Evolutionary conservation across 2,113 vertebrate genomes (phyloP).

Genomic region (Plecturocebus donacophilus): DNA sequence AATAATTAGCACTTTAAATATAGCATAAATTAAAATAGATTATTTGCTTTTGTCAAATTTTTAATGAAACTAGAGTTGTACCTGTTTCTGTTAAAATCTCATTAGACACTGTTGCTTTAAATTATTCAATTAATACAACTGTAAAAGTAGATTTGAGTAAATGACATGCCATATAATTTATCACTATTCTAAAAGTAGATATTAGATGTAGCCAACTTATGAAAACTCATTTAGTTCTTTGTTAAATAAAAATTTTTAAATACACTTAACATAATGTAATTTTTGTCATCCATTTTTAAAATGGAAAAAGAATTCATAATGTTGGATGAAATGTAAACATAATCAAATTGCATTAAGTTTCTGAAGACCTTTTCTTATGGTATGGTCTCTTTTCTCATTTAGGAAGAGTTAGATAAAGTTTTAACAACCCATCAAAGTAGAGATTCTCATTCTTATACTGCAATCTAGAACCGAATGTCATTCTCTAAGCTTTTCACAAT

Average conservation of each 20-base stretch:
- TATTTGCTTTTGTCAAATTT: conserved; percentile 10
- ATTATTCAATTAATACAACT: neutral
- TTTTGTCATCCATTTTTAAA: neutral
- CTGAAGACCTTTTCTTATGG: neutral
- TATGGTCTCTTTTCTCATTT: neutral
- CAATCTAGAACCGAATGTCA: neutral
- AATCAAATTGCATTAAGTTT: neutral
- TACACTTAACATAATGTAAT: neutral
- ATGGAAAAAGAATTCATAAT: neutral
- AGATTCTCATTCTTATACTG: neutral
- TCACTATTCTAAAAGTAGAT: neutral
- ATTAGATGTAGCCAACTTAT: neutral
- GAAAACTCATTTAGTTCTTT: neutral
- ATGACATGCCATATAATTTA: neutral
- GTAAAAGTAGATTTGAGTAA: neutral
- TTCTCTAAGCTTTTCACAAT: neutral
- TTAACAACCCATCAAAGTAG: neutral
- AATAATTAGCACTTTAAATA: neutral
- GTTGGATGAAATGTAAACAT: neutral
- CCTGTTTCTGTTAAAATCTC: neutral
- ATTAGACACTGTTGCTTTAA: neutral
- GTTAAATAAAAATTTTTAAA: neutral
- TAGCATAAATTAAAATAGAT: neutral
- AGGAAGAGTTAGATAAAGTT: neutral
- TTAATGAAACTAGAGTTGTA: neutral